phyloP scores from a whole-genome alignment of 2,113 vertebrate species.

The Solea solea region DNA sequence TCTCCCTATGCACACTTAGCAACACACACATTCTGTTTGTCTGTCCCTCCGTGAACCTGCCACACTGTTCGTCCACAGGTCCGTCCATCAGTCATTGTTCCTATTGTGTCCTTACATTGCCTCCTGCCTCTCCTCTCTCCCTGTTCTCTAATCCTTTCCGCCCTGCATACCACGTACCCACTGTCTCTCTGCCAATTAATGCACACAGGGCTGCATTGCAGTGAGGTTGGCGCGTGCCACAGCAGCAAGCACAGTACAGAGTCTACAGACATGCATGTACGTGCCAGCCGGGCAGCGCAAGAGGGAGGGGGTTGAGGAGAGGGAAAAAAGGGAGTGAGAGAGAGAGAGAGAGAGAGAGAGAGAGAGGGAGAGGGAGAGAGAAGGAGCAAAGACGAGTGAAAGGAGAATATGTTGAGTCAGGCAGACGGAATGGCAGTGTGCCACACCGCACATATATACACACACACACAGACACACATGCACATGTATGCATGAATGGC shows the following conservation, averaged over 20 bases:
- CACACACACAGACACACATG: constrained; percentile 21
- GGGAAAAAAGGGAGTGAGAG: constrained; percentile 27
- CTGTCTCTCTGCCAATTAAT: constrained; percentile 81
- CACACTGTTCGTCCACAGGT: constrained; percentile 49
- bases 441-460: constrained; percentile 38
- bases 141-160: constrained; percentile 61
- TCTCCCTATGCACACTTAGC: constrained; percentile 65
- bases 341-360: constrained; percentile 27
- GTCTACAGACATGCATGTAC: constrained; percentile 82
- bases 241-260: constrained; percentile 76
- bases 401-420: constrained; percentile 79
- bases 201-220: constrained; percentile 85
- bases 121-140: constrained; percentile 40
- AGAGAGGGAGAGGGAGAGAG: constrained; percentile 17
- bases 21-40: constrained; percentile 46
- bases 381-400: constrained; percentile 65
- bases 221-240: constrained; percentile 78
- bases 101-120: constrained; percentile 66
- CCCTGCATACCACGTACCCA: constrained; percentile 74
- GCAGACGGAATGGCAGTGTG: constrained; percentile 62
- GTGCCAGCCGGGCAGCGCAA: constrained; percentile 71
- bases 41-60: constrained; percentile 47
- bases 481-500: constrained; percentile 48
- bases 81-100: constrained; percentile 55
- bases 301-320: constrained; percentile 33